Percentiles rank a stretch among this genome's conserved stretches.
Evolutionary conservation across 2,797 vertebrate genomes (phyloP).

Genomic region (Eospalax fontanierii): DNA sequence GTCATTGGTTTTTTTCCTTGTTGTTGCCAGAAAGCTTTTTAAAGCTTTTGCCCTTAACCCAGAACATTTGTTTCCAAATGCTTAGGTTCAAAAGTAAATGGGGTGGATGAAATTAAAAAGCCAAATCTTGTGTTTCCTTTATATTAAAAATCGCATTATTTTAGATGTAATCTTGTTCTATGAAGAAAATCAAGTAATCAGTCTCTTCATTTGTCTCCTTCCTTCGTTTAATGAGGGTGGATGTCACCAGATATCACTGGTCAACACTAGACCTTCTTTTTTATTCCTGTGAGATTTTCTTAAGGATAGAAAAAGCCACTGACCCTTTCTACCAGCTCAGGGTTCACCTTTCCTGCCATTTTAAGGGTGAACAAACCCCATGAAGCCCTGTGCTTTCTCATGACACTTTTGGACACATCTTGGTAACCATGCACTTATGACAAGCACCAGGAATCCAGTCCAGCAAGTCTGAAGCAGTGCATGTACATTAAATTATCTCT

Average conservation of each 20-base stretch:
- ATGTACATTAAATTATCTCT: not conserved
- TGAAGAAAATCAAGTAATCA: conserved; percentile 12
- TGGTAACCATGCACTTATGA: not conserved
- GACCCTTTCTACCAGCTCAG: not conserved
- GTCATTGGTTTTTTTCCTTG: no score
- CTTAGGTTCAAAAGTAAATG: not conserved
- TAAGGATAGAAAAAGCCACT: not conserved
- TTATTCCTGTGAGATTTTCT: not conserved
- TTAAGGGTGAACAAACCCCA: not conserved
- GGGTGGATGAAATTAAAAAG: no score
- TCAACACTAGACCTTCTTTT: not conserved
- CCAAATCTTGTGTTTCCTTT: not conserved
- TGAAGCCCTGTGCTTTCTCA: not conserved
- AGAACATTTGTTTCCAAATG: not conserved
- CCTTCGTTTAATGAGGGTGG: not conserved
- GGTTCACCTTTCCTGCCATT: not conserved
- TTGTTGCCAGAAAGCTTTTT: not conserved
- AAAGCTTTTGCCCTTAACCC: not conserved
- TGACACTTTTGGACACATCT: not conserved
- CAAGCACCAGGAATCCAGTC: not conserved
- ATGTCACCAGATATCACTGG: not conserved
- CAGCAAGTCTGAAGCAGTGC: not conserved
- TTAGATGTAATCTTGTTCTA: not conserved
- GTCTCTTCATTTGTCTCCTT: not conserved
- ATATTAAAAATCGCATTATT: not conserved